Base-by-base conservation (phyloP, 2,888 invertebrate species). In the Dastarcus helophoroides region DNA sequence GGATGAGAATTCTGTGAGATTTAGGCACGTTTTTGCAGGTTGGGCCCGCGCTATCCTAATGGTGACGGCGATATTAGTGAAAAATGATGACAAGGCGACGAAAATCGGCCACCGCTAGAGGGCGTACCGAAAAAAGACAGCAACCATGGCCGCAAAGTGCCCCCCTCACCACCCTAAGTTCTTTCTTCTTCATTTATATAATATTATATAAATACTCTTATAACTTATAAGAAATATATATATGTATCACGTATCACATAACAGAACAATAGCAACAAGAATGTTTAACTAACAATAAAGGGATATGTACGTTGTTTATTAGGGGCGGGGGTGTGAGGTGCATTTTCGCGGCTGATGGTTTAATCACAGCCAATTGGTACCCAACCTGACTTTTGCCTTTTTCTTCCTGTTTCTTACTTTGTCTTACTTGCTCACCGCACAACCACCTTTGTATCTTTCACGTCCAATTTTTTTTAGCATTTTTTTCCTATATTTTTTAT, bases 281-380 rank as follows among this genome's bases (percentile, higher is more conserved):
- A 58, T 54, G 52, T 52, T 56, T 44, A 60, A 60, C 57, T 62
- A 62, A 63, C 62, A 63, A 63, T 60, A 60, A n/a, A 58, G 57
- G 60, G 62, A 63, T 63, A 63, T 63, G 62, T 63, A 63, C 62
- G 56, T 60, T 47, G 53, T 60, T n/a, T 61, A 60, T 60, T 58
- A 52, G 49, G 48, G 50, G 42, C 41, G 36, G 40, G 39, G 36
- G 37, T 41, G 36, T 31, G 33, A 29, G 40, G 40, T 46, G 47
- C 42, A 39, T 38, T 39, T 39, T 37, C 43, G 47, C 47, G 47
- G 51, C 50, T 57, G 60, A 58, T 58, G 59, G 57, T 58, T 58
- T 53, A 53, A 58, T 62, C 62, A 62, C 62, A 62, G 62, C 61
- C 61, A 49, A 54, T 48, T 46, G 54, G 54, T 55, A 57, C 59